Conservation (phyloP, 2,888 invertebrate genomes). For the Osmoderma eremita region DNA sequence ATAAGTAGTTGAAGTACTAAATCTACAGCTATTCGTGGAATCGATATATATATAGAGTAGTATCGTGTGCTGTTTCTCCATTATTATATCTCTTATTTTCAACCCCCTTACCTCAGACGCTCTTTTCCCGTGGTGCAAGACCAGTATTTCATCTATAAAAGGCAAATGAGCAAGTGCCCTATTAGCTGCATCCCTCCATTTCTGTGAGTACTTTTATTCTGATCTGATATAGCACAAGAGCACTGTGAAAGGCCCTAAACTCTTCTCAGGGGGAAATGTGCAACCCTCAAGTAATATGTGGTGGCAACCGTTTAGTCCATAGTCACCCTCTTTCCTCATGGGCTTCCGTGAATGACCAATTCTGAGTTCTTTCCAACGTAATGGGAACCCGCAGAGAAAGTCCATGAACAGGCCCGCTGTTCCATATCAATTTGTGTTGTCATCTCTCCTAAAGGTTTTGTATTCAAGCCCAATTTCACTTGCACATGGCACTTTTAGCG, state of each 20-base stretch:
- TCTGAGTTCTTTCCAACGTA: not conserved
- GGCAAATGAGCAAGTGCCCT: not conserved
- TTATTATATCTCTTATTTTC: too few species aligned
- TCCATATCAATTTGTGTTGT: not conserved
- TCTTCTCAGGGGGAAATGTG: conserved; percentile 37
- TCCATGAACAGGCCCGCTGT: not conserved
- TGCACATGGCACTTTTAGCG: too few species aligned
- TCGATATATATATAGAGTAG: too few species aligned
- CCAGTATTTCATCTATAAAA: not conserved
- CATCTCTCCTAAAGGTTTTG: too few species aligned
- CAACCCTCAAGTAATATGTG: conserved; percentile 40
- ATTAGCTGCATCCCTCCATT: not conserved
- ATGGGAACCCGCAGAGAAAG: not conserved
- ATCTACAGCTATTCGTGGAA: too few species aligned
- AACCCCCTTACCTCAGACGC: not conserved
- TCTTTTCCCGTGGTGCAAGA: not conserved
- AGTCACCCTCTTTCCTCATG: not conserved
- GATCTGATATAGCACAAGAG: conserved; percentile 1
- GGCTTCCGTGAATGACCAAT: not conserved
- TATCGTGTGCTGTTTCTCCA: too few species aligned
- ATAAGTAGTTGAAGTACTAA: too few species aligned
- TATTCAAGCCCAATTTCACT: too few species aligned
- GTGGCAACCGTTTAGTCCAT: conserved; percentile 36
- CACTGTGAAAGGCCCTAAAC: not conserved
- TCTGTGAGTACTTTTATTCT: not conserved